Percentiles rank a stretch among this genome's conserved stretches.
These are phyloP conservation scores for Heliocidaris tuberculata DNA, from an alignment of 35 echinoderm and acorn worm species.

Conservation along the genomic window DNA sequence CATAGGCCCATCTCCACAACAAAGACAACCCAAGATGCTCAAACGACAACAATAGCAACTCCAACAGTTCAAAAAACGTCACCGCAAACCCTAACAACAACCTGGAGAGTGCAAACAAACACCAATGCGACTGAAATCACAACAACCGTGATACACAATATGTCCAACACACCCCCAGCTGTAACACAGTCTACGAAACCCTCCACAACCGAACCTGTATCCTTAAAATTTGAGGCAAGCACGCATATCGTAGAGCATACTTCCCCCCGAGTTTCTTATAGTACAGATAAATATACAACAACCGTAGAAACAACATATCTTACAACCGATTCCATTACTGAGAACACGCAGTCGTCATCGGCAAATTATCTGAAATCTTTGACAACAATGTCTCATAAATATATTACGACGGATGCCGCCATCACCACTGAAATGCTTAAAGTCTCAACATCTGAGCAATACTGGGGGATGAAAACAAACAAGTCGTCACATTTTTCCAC, in stretches of 20 bases:
- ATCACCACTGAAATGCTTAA: background rate
- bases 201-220: background rate
- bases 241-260: background rate
- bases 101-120: background rate
- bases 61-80: background rate
- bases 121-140: background rate
- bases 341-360: background rate
- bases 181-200: background rate
- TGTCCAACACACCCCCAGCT: background rate
- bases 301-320: background rate
- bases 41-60: background rate
- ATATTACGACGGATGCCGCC: background rate
- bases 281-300: background rate
- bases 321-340: background rate
- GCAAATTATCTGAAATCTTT: background rate
- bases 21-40: background rate
- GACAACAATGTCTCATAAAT: background rate
- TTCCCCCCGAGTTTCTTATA: background rate
- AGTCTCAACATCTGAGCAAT: background rate
- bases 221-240: background rate
- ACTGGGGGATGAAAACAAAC: background rate
- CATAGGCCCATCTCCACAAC: background rate
- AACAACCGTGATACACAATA: no score
- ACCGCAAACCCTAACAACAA: background rate
- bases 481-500: background rate